Base-by-base conservation (phyloP, 1,140 invertebrate species). In the Nymphalis io region DNA sequence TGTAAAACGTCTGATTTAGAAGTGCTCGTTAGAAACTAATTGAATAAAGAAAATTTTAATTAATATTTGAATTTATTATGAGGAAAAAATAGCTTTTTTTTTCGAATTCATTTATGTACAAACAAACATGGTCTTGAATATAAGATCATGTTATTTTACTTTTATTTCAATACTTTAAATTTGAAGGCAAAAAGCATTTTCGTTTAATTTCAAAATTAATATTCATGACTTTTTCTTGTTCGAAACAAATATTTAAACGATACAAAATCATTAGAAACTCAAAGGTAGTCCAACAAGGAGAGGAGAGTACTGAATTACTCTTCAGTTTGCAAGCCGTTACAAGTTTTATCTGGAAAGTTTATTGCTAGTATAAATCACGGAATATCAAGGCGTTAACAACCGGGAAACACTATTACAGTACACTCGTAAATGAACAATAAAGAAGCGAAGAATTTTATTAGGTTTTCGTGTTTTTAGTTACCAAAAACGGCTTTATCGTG, bases 341-440 rank as follows among this genome's bases (percentile, higher is more conserved):
- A 46, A 27, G 59, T 60, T 60, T 61, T 61, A 61, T 48, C 42
- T 48, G 44, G 12, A 48, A 61, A 61, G 18, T 61, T 61, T 61
- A 61, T 61, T 61, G 21, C 60, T 15, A 2, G 44, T 27, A 48
- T 61, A 61, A 61, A 61, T 61, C 60, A 61, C 39, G 18, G 58
- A 61, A 61, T 61, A 61, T 61, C 60, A 48, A 33, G 42, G 59
- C 59, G 40, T 48, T 61, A 61, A 61, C 60, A 61, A 38, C 60
- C 11, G 44, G 60, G 5, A 15, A 48, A 33, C 40, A 46, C 42
- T 46, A 33, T 33, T 21, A 48, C 21, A 11, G 44, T 48, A 27
- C 58, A 40, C 20, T 44, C 42, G 60, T 48, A 48, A 61, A 61
- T 61, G 44, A 48, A 61, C 42, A 27, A 61, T 21, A 27, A 48